Percentiles rank a stretch among this genome's conserved stretches.
Evolutionary conservation across 2,888 invertebrate species (phyloP).

Genomic region (Pantelozetes paolii): DNA sequence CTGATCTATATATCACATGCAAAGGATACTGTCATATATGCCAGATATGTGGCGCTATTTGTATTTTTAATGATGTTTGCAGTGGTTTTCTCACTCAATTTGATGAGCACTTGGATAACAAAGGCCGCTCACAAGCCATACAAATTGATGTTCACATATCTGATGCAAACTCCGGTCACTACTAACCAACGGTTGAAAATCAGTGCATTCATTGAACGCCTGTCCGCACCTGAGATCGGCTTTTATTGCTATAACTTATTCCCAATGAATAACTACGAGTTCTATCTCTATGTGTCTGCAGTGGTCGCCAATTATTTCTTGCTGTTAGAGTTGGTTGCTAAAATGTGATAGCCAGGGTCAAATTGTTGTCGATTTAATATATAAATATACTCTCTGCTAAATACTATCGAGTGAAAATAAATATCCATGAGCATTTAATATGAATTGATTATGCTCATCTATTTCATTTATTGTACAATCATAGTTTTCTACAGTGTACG

Average conservation of each 20-base stretch:
- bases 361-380: no score
- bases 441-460: no score
- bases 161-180: neutral
- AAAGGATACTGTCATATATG: neutral
- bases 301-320: neutral
- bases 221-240: neutral
- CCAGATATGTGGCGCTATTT: neutral
- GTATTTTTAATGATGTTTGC: neutral
- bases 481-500: no score
- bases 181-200: neutral
- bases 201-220: neutral
- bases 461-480: no score
- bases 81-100: neutral
- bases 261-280: slow-evolving; percentile 18
- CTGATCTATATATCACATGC: neutral
- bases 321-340: no score
- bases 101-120: neutral
- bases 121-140: neutral
- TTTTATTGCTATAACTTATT: slow-evolving; percentile 11
- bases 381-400: no score
- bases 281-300: neutral
- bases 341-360: no score
- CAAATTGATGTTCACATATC: neutral
- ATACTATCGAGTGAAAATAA: no score
- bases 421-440: no score